phyloP scores from a whole-genome alignment of 2,888 invertebrate species.

The Ptilodon capucinus region DNA sequence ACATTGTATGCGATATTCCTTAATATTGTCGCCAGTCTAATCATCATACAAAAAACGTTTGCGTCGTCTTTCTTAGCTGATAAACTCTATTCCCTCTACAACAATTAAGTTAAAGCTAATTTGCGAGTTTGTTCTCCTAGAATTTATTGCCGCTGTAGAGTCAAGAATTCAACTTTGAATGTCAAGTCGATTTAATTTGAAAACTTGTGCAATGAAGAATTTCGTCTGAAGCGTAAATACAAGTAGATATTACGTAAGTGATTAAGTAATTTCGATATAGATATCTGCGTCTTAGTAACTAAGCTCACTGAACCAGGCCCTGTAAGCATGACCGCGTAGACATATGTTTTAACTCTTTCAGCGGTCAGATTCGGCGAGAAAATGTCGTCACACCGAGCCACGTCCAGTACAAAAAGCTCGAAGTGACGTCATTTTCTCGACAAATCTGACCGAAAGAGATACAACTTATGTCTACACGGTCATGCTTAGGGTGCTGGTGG shows the following conservation, averaged over 20 bases:
- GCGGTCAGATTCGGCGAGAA: too few relatives aligned
- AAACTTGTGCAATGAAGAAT: slow-evolving; percentile 30
- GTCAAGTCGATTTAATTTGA: slow-evolving; percentile 52
- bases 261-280: too few relatives aligned
- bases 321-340: too few relatives aligned
- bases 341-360: too few relatives aligned
- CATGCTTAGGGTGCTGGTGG: too few relatives aligned
- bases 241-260: background rate
- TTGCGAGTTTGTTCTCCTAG: slow-evolving; percentile 64
- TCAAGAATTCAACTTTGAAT: slow-evolving; percentile 57
- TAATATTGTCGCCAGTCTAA: slow-evolving; percentile 17
- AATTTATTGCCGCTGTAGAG: slow-evolving; percentile 64
- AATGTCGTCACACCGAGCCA: too few relatives aligned
- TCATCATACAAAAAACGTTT: slow-evolving; percentile 46
- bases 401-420: too few relatives aligned
- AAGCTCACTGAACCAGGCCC: too few relatives aligned
- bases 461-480: too few relatives aligned
- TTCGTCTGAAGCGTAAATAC: slow-evolving; percentile 6
- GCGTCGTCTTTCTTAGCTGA: slow-evolving; percentile 39
- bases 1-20: background rate
- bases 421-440: too few relatives aligned
- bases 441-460: too few relatives aligned
- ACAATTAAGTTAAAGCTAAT: slow-evolving; percentile 66
- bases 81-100: slow-evolving; percentile 57
- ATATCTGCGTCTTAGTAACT: too few relatives aligned